A percentile compares a stretch with the other conserved stretches of the same genome.
Conservation (phyloP, 2,797 vertebrate genomes). For the Lithobates pipiens region DNA sequence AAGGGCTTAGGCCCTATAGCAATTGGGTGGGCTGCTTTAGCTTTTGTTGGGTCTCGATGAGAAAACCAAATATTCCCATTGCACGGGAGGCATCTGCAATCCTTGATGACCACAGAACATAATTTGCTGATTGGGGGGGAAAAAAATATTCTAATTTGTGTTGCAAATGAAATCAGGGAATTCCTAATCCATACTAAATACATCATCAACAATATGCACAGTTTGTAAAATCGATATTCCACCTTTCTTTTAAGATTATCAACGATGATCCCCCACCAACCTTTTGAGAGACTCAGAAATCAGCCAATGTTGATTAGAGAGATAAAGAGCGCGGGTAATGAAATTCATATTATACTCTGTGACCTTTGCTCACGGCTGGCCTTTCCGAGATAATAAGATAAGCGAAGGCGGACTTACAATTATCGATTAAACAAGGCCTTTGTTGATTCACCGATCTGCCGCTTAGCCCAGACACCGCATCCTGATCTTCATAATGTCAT, state of each 20-base stretch:
- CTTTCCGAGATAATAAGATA: slow-evolving; percentile 42
- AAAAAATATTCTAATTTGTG: background rate
- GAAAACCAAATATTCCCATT: too few species aligned
- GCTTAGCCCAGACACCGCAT: background rate
- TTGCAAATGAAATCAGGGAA: background rate
- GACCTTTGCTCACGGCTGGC: slow-evolving; percentile 41
- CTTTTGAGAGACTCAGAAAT: slow-evolving; percentile 20
- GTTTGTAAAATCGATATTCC: slow-evolving; percentile 1
- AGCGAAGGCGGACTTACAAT: background rate
- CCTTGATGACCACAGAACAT: too few species aligned
- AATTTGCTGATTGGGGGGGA: too few species aligned
- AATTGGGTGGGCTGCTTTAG: too few species aligned
- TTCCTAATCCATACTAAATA: background rate
- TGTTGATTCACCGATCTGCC: slow-evolving; percentile 36
- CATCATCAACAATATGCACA: background rate
- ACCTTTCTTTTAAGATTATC: slow-evolving; percentile 14
- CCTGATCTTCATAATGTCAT: slow-evolving; percentile 17
- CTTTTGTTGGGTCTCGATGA: too few species aligned
- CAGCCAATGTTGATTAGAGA: slow-evolving; percentile 18
- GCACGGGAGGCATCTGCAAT: too few species aligned
- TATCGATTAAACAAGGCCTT: slow-evolving; percentile 11
- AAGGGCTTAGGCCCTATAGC: too few species aligned
- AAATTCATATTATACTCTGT: slow-evolving; percentile 29
- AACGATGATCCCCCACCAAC: background rate
- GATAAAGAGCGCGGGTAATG: slow-evolving; percentile 37